Conservation (phyloP, 1,140 invertebrate genomes). For the Eriosoma lanigerum region DNA sequence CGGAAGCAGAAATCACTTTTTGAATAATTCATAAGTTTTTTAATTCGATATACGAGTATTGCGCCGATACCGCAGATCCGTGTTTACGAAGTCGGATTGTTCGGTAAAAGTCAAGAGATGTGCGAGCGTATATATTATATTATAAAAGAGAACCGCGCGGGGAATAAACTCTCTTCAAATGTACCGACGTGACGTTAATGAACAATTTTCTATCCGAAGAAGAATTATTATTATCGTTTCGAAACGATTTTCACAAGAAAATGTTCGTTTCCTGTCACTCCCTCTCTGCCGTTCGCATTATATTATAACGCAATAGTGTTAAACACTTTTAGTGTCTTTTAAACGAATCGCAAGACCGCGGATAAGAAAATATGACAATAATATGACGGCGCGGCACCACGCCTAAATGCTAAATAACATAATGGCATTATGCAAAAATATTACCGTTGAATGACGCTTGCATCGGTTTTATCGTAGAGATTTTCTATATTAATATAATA, state of each 20-base stretch:
- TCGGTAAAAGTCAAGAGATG: conserved; percentile 4
- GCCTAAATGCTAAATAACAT: neutral
- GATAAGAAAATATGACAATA: neutral
- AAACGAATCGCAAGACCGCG: neutral
- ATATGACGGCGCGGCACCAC: neutral
- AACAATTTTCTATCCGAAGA: conserved; percentile 34
- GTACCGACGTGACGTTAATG: conserved; percentile 50
- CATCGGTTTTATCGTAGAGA: neutral
- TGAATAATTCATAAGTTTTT: conserved; percentile 47
- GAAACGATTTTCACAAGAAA: conserved; percentile 22
- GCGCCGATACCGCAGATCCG: too few relatives aligned
- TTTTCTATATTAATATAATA: too few relatives aligned
- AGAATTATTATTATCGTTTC: neutral
- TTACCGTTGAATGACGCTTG: conserved; percentile 4
- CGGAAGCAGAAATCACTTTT: conserved; percentile 46
- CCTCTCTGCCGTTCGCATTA: neutral
- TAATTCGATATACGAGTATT: conserved; percentile 32
- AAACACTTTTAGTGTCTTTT: conserved; percentile 8
- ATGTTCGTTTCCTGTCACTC: neutral
- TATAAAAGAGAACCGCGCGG: neutral
- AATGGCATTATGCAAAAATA: conserved; percentile 51
- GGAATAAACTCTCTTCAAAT: conserved; percentile 2
- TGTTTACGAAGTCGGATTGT: neutral
- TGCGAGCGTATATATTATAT: neutral
- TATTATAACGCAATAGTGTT: neutral